Percentiles rank a stretch among this genome's conserved stretches.
phyloP scores from a whole-genome alignment of 2,888 invertebrate genomes.

The Idaea straminata region DNA sequence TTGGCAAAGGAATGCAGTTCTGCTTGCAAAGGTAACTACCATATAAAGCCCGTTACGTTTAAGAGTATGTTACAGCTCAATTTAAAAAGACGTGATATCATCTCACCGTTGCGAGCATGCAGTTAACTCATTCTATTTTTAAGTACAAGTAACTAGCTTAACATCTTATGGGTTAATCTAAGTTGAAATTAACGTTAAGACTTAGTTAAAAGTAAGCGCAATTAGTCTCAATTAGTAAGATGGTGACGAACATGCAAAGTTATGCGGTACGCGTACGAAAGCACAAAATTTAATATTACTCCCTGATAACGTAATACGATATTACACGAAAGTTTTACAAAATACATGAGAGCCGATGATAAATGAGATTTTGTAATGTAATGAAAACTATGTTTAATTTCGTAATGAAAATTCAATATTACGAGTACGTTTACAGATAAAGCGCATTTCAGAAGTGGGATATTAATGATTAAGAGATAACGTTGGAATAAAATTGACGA shows the following conservation, averaged over 20 bases:
- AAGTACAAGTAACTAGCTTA: not conserved
- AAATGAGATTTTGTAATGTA: not conserved
- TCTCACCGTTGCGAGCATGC: constrained; percentile 11
- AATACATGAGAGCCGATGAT: not conserved
- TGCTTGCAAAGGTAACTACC: constrained; percentile 15
- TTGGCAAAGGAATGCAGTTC: constrained; percentile 38
- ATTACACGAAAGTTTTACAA: not conserved
- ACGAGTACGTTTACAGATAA: not conserved
- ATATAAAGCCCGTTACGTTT: constrained; percentile 29
- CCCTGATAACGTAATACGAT: not conserved
- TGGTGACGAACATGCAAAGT: not conserved
- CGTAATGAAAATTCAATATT: not conserved
- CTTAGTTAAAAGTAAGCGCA: not conserved
- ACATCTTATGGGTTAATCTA: not conserved
- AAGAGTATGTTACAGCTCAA: constrained; percentile 37
- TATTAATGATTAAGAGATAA: not conserved
- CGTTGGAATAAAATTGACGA: not conserved
- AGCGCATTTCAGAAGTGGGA: not conserved
- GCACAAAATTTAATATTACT: not conserved
- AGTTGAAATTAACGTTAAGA: not conserved
- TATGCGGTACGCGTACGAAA: not conserved
- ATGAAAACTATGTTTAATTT: not conserved
- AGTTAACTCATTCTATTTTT: not conserved
- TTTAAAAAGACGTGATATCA: constrained; percentile 37
- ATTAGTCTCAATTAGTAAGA: not conserved